Evolutionary conservation across 2,888 invertebrate genomes (phyloP), one percentile per base, ranked within the genome.

Genomic region (Pherbina coryleti): DNA sequence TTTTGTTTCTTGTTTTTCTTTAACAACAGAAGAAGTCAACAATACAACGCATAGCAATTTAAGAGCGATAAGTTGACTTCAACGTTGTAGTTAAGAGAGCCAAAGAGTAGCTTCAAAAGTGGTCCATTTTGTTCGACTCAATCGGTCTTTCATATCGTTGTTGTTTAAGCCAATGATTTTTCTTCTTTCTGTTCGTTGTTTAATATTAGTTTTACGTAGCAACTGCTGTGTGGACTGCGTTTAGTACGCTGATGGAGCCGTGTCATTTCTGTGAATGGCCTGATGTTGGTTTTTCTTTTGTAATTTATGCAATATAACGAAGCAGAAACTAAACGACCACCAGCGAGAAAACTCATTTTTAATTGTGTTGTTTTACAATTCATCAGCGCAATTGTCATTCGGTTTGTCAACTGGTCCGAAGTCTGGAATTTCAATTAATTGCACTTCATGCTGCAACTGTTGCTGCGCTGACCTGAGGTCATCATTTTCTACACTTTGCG

Each of bases 381-480:
- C 22, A 9, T 7, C 55, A 55, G n/a, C 55, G 7, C 1, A 19
- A 55, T 22, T 22, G 22, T n/a, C 28, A 28, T 28, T n/a, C 28
- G 7, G 11, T 9, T 28, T 60, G 14, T 25, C 22, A 60, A 28
- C 28, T 19, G 14, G 22, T 66, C 25, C 17, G 22, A 14, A 17
- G 28, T n/a, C 62, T 66, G 34, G n/a, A 70, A 55, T 25, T 25
- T 9, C 53, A 55, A n/a, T 28, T 55, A 70, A 70, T 55, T 70
- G 37, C 14, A 14, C n/a, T 51, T 19, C 71, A 19, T 70, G 53
- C 22, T 44, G 57, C 72, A 71, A 71, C 71, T 34, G 51, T 44
- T 69, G 71, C 28, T 28, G n/a, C 57, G 9, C 44, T 62, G n/a
- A 70, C 62, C 60, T 62, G 70, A 64, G 75, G 67, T 75, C 67